phyloP scores from a whole-genome alignment of 1,140 invertebrate genomes.

The Tribolium madens region DNA sequence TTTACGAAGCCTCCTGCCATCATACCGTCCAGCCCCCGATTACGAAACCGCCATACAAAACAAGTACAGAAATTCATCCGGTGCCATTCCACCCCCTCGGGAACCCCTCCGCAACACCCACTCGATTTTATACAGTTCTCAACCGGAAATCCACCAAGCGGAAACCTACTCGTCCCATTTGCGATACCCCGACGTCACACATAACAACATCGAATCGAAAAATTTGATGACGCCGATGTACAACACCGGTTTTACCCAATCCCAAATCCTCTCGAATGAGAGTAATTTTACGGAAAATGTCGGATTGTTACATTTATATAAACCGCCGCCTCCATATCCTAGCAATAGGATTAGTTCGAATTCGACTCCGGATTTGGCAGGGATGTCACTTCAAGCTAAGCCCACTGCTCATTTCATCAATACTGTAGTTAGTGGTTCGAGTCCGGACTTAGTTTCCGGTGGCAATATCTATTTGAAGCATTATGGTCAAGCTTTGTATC shows the following conservation, averaged over 20 bases:
- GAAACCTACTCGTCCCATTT: conserved; percentile 61
- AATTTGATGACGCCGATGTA: conserved; percentile 54
- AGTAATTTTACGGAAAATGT: conserved; percentile 67
- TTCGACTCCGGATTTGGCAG: conserved; percentile 85
- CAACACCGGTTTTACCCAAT: conserved; percentile 56
- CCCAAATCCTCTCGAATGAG: conserved; percentile 55
- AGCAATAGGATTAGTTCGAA: conserved; percentile 73
- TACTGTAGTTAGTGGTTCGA: conserved; percentile 77
- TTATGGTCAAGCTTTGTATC: conserved; percentile 56
- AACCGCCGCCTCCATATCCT: conserved; percentile 87
- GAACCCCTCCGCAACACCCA: conserved; percentile 60
- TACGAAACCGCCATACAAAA: conserved; percentile 94
- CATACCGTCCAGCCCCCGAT: conserved; percentile 92
- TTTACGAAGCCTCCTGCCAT: conserved; percentile 81
- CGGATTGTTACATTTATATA: conserved; percentile 79
- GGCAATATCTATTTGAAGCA: conserved; percentile 68
- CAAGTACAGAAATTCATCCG: conserved; percentile 73
- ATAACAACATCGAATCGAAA: conserved; percentile 67
- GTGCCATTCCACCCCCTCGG: conserved; percentile 60
- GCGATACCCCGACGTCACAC: conserved; percentile 73
- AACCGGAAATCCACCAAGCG: conserved; percentile 73
- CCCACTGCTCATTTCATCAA: conserved; percentile 58
- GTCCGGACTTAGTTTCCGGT: conserved; percentile 81
- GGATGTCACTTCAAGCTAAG: conserved; percentile 69
- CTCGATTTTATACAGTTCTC: conserved; percentile 71